Base-by-base conservation (phyloP, 2,888 invertebrate species). In the Epistrophe grossulariae region DNA sequence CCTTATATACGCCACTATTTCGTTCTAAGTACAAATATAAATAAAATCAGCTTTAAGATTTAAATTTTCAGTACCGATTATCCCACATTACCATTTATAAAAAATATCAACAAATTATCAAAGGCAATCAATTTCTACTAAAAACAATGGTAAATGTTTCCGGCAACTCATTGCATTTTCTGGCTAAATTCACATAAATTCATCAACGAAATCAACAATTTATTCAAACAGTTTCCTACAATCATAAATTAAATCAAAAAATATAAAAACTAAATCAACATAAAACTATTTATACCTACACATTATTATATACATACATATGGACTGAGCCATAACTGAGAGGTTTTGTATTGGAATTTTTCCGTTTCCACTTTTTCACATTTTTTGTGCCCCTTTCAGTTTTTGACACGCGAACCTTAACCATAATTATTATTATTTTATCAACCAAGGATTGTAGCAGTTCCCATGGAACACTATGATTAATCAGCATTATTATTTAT, bases 401-500 rank as follows among this genome's bases (percentile, higher is more conserved):
- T 24, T 72, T 59, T 59, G 62, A 84, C 83, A 79, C 79, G 79
- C 79, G 35, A 84, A 70, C 79, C 62, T 7, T 57, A 84, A 28
- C 74, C 62, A 79, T 79, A 50, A 74, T 74, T 70, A 84, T 74
- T 62, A 57, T 70, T 55, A 52, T 70, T 62, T 62, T 28, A 70
- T n/a, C 52, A 70, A 43, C 52, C 70, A 55, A 55, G 55, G 52
- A n/a, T 55, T 70, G 70, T 70, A 55, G 40, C 17, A 11, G 40
- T 70, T 55, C 70, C 70, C 70, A 70, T 55, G 28, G 55, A 13
- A 70, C n/a, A 70, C 40, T 40, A 55, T 81, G 77, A 85, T 85
- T 85, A 85, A 85, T 78, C 70, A 78, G 55, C 71, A 59, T 71
- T 78, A 73, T 52, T 71, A 85, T 70, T 85, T 73, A 81, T 85